Evolutionary conservation across 53 echinoderm and acorn worm species (phyloP).

Genomic region (Pentamera pediparva): DNA sequence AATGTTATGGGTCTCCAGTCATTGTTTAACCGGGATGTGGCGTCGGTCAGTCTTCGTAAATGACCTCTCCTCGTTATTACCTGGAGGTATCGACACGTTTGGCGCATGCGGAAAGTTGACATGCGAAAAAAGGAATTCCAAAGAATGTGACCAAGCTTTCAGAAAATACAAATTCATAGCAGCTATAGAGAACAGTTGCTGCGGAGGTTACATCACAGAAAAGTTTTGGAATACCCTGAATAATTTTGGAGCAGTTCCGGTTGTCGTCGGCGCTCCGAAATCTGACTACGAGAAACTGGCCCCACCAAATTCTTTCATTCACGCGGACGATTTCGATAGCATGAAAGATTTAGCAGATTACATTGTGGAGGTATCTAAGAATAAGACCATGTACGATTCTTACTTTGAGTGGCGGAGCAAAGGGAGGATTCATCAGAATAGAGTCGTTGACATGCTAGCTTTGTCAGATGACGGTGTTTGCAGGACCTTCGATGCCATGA

Average conservation of each 20-base stretch:
- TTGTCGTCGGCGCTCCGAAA: slow-evolving; percentile 50
- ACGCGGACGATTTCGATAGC: slow-evolving; percentile 46
- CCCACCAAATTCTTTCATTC: slow-evolving; percentile 53
- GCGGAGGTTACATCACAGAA: slow-evolving; percentile 56
- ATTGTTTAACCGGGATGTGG: slow-evolving; percentile 54
- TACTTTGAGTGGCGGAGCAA: slow-evolving; percentile 50
- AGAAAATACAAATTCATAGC: slow-evolving; percentile 48
- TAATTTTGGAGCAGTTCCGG: slow-evolving; percentile 38
- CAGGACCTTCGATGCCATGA: neutral
- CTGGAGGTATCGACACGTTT: slow-evolving; percentile 40
- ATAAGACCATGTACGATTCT: slow-evolving; percentile 26
- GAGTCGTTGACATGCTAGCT: neutral
- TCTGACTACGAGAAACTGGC: slow-evolving; percentile 24
- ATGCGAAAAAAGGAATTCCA: slow-evolving; percentile 38
- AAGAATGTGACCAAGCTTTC: slow-evolving; percentile 28
- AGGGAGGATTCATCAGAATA: neutral
- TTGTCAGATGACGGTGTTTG: neutral
- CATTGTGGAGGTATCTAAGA: slow-evolving; percentile 19
- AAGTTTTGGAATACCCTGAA: slow-evolving; percentile 47
- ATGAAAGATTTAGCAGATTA: slow-evolving; percentile 35
- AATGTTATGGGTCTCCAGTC: slow-evolving; percentile 56
- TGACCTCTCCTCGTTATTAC: slow-evolving; percentile 24
- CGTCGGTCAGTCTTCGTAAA: slow-evolving; percentile 43
- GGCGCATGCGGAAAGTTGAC: slow-evolving; percentile 52
- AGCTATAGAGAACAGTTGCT: slow-evolving; percentile 50